These are phyloP conservation scores for Ornithoptera priamus DNA, from an alignment of 2,888 invertebrate species.

Conservation along the genomic window DNA sequence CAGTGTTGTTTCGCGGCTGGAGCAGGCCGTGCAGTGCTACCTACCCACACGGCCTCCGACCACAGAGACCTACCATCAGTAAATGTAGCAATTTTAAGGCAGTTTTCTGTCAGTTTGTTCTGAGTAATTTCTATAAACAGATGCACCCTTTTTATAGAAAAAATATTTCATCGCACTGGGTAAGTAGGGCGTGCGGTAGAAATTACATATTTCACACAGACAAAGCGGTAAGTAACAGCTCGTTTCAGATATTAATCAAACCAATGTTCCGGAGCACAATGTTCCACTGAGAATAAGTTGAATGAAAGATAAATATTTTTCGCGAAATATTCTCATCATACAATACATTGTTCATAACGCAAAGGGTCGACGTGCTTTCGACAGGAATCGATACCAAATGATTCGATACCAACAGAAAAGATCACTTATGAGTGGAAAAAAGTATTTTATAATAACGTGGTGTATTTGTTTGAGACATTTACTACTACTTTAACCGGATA, in stretches of 20 bases:
- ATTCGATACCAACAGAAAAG: neutral
- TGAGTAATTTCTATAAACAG: too few species aligned
- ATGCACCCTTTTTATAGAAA: neutral
- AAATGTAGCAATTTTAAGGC: too few species aligned
- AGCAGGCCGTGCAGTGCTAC: too few species aligned
- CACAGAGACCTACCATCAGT: too few species aligned
- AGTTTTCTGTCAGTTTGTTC: too few species aligned
- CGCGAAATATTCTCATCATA: neutral
- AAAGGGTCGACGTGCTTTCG: neutral
- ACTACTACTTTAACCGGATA: too few species aligned
- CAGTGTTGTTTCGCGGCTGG: too few species aligned
- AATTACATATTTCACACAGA: neutral
- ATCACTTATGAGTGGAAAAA: neutral
- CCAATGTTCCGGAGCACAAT: neutral
- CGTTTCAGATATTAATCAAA: neutral
- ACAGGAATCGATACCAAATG: neutral
- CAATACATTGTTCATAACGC: slow-evolving; percentile 1
- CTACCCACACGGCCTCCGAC: too few species aligned
- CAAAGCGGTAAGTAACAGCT: neutral
- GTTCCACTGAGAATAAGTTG: neutral
- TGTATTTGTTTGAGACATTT: too few species aligned
- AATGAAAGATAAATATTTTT: slow-evolving; percentile 1
- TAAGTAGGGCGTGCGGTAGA: neutral
- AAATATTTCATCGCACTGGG: neutral
- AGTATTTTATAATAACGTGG: neutral